Evolutionary conservation across 2,113 vertebrate genomes (phyloP).

Genomic region (Crypturellus undulatus): DNA sequence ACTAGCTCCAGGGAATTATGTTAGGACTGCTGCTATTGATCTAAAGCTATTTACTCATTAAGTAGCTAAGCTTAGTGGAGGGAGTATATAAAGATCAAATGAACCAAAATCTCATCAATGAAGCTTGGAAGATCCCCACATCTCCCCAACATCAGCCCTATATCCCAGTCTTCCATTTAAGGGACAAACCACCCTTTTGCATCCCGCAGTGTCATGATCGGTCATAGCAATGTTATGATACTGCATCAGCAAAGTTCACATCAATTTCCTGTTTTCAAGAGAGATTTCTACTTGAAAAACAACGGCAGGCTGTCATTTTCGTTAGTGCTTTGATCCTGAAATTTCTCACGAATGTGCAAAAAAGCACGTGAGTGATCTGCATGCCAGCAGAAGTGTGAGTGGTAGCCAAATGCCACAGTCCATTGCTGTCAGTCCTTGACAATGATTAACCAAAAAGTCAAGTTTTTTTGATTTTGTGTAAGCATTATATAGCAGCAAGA

Average conservation of each 20-base stretch:
- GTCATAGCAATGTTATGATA: no score
- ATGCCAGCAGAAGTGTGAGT: neutral
- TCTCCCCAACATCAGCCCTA: neutral
- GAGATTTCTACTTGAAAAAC: neutral
- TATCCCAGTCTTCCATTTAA: neutral
- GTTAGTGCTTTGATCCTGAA: neutral
- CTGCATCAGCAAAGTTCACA: neutral
- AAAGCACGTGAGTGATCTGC: neutral
- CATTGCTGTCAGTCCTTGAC: neutral
- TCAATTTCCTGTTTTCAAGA: neutral
- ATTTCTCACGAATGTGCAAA: neutral
- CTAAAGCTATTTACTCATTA: neutral
- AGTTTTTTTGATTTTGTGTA: neutral
- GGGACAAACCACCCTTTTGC: neutral
- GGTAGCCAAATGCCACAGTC: neutral
- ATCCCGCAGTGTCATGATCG: fast-evolving
- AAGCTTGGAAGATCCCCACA: neutral
- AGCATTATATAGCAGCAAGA: neutral
- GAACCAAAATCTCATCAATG: neutral
- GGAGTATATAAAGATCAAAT: neutral
- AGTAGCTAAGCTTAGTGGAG: neutral
- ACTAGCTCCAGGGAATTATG: neutral
- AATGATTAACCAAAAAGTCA: neutral
- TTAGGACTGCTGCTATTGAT: neutral
- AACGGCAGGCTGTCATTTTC: neutral